Evolutionary conservation across 1,140 invertebrate species (phyloP).

Genomic region (Zaprionus camerounensis): DNA sequence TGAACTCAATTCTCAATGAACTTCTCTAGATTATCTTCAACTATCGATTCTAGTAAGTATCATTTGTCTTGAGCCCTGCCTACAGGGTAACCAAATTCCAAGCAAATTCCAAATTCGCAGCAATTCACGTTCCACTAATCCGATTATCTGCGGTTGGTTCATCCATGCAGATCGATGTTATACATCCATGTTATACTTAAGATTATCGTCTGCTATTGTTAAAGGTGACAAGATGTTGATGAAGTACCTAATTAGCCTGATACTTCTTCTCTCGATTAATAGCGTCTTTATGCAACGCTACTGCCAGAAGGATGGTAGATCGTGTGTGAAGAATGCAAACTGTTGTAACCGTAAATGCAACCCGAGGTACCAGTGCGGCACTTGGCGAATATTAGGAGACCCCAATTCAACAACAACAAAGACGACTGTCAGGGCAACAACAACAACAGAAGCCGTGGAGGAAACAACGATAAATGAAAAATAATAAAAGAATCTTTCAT

Average conservation of each 20-base stretch:
- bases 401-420: no score
- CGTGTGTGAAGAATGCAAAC: not conserved
- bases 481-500: no score
- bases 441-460: no score
- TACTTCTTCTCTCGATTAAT: not conserved
- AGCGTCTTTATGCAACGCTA: not conserved
- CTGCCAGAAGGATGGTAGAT: not conserved
- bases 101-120: no score
- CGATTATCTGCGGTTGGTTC: not conserved
- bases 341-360: slow-evolving; percentile 21
- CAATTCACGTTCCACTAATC: not conserved
- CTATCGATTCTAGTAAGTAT: not conserved
- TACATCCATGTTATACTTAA: not conserved
- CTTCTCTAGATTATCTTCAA: no score
- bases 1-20: no score
- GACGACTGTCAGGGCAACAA: no score
- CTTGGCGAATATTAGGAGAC: not conserved
- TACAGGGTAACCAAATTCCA: not conserved
- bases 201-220: no score
- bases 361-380: not conserved
- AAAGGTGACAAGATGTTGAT: not conserved
- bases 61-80: no score
- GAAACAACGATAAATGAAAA: no score
- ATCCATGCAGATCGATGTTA: not conserved
- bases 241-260: not conserved